Percentiles rank a stretch among this genome's conserved stretches.
Evolutionary conservation across 2,113 vertebrate species (phyloP).

Genomic region (Protobothrops flavoviridis): DNA sequence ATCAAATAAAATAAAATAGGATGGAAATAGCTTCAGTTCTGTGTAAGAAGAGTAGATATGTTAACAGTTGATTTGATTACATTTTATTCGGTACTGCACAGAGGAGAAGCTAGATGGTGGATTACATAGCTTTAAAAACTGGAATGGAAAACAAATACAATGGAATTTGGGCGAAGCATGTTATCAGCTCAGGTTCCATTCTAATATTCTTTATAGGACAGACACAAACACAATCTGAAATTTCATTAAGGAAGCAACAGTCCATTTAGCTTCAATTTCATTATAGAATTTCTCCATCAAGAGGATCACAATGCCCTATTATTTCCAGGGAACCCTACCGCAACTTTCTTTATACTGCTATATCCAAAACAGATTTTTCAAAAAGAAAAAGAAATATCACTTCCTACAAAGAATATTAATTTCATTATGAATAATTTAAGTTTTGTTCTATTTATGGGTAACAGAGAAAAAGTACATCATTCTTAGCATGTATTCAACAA

Average conservation of each 20-base stretch:
- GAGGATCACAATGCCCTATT: background rate
- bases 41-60: background rate
- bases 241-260: background rate
- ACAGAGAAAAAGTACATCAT: background rate
- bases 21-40: background rate
- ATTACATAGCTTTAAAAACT: background rate
- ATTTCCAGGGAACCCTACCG: background rate
- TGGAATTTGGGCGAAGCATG: background rate
- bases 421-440: background rate
- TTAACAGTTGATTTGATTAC: background rate
- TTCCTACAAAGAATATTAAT: background rate
- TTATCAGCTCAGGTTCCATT: background rate
- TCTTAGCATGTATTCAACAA: background rate
- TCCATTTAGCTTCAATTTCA: background rate
- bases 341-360: background rate
- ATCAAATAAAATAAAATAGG: background rate
- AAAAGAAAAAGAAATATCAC: background rate
- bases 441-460: background rate
- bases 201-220: background rate
- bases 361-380: background rate
- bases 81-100: background rate
- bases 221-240: background rate
- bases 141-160: slow-evolving; percentile 2
- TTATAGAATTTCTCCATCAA: background rate
- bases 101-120: background rate